A percentile compares a stretch with the other conserved stretches of the same genome.
Conservation (phyloP, 2,797 vertebrate genomes). For the Chaetodon trifasciatus region DNA sequence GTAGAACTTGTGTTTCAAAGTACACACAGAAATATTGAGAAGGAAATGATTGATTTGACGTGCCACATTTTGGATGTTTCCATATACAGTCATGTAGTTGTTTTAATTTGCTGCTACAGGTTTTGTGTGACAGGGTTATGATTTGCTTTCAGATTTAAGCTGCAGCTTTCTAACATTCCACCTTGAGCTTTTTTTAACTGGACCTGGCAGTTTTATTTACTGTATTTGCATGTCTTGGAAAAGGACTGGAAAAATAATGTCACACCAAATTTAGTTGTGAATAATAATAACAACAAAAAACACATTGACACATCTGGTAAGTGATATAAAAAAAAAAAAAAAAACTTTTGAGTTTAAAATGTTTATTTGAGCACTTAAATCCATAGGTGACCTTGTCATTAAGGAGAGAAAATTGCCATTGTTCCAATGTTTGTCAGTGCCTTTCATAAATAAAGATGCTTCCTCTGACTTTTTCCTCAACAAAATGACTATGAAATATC, state of each 20-base stretch:
- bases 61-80: constrained; percentile 13
- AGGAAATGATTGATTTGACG: not conserved
- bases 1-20: constrained; percentile 3
- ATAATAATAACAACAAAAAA: not conserved
- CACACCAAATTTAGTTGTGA: constrained; percentile 16
- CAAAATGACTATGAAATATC: constrained; percentile 95
- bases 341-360: constrained; percentile 36
- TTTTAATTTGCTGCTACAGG: constrained; percentile 55
- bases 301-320: constrained; percentile 7
- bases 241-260: constrained; percentile 43
- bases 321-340: constrained; percentile 10
- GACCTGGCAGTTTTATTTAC: constrained; percentile 24
- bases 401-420: constrained; percentile 11
- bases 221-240: constrained; percentile 8
- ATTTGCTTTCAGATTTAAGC: constrained; percentile 40
- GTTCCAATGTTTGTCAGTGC: constrained; percentile 71
- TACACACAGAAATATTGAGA: not conserved
- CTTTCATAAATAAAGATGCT: constrained; percentile 91
- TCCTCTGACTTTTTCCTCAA: constrained; percentile 91
- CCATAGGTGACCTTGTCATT: not conserved
- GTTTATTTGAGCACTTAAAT: constrained; percentile 63
- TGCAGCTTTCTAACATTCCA: constrained; percentile 68
- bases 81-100: constrained; percentile 26
- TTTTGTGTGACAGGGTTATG: constrained; percentile 34
- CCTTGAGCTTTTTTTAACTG: constrained; percentile 46